phyloP scores from a whole-genome alignment of 2,888 invertebrate genomes.

The Noctua comes region DNA sequence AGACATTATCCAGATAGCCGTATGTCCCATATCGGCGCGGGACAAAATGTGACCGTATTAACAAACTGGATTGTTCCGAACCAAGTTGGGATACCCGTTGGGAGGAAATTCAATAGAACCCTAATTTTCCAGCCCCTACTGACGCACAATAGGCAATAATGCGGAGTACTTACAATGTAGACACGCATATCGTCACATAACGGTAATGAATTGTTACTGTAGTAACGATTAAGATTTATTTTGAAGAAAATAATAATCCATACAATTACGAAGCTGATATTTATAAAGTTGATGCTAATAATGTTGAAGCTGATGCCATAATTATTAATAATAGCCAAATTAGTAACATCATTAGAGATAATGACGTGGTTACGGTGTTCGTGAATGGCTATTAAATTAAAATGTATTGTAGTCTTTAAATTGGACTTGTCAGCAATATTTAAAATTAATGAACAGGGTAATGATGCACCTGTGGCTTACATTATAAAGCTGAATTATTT shows the following conservation, averaged over 20 bases:
- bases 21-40: constrained; percentile 55
- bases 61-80: constrained; percentile 76
- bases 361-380: constrained; percentile 27
- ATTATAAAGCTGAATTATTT: neutral
- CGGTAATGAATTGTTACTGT: constrained; percentile 21
- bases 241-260: neutral
- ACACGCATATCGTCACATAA: constrained; percentile 34
- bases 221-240: constrained; percentile 5
- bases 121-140: constrained; percentile 74
- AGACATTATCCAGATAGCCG: constrained; percentile 53
- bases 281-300: constrained; percentile 20
- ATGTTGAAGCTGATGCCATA: constrained; percentile 5
- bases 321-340: constrained; percentile 36
- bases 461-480: neutral
- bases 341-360: constrained; percentile 39
- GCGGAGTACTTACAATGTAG: constrained; percentile 33
- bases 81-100: constrained; percentile 66
- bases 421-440: constrained; percentile 20
- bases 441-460: constrained; percentile 9
- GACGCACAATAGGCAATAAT: constrained; percentile 68
- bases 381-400: constrained; percentile 29
- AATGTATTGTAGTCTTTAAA: constrained; percentile 22
- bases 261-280: constrained; percentile 13
- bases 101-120: constrained; percentile 77
- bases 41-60: constrained; percentile 75